A percentile compares a stretch with the other conserved stretches of the same genome.
Conservation (phyloP, 53 echinoderm and acorn worm species). For the Temnopleurus reevesii region DNA sequence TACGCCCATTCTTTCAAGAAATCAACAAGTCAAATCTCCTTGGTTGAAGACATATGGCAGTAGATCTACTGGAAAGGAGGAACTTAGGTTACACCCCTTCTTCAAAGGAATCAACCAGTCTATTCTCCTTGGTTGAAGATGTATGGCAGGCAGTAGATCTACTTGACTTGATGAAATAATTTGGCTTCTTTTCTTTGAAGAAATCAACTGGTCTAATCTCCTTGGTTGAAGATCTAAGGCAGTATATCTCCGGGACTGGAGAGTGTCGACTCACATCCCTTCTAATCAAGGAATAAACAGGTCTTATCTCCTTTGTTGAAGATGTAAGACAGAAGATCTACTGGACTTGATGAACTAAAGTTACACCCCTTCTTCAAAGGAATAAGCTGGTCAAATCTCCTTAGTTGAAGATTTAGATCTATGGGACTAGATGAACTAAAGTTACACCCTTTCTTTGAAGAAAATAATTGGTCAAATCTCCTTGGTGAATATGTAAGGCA, state of each 20-base stretch:
- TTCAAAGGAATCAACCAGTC: conserved; percentile 91
- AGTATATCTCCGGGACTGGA: background rate
- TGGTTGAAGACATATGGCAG: conserved; percentile 66
- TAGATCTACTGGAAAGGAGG: conserved; percentile 83
- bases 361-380: conserved; percentile 91
- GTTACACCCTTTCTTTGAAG: conserved; percentile 89
- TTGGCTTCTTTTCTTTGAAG: background rate
- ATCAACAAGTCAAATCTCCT: background rate
- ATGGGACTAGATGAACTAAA: conserved; percentile 90
- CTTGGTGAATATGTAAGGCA: background rate
- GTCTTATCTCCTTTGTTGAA: background rate
- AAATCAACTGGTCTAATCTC: conserved; percentile 20
- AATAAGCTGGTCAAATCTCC: conserved; percentile 78
- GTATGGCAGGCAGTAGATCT: too few relatives aligned
- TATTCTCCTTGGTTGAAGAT: conserved; percentile 29
- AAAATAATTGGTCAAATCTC: conserved; percentile 78
- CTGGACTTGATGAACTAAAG: conserved; percentile 90
- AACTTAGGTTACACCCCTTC: conserved; percentile 90
- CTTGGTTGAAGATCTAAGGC: background rate
- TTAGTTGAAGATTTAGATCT: conserved; percentile 56
- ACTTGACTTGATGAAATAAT: background rate
- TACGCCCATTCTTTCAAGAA: background rate
- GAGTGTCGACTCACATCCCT: background rate
- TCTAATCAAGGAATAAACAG: background rate
- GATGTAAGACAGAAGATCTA: conserved; percentile 73